Percentiles rank a stretch among this genome's conserved stretches.
Conservation (phyloP, 2,888 invertebrate genomes). For the Spicauda simplicius region DNA sequence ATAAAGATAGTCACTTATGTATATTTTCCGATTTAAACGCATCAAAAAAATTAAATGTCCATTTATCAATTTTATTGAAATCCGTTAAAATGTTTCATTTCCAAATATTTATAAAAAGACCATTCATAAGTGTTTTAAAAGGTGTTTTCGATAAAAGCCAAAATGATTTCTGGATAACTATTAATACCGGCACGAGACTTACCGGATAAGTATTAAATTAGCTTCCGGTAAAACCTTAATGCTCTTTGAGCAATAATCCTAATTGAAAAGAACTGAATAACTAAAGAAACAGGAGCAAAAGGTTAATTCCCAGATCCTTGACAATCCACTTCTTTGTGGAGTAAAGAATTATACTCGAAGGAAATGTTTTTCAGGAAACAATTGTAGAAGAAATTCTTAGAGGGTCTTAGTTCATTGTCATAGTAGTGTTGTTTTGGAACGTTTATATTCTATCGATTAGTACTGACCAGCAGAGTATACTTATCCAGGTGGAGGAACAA, state of each 20-base stretch:
- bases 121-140: too few species aligned
- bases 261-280: constrained; percentile 31
- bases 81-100: too few species aligned
- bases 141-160: too few species aligned
- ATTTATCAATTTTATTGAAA: too few species aligned
- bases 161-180: neutral
- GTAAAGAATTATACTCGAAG: constrained; percentile 19
- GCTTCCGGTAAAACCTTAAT: constrained; percentile 25
- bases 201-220: constrained; percentile 18
- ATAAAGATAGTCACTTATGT: too few species aligned
- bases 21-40: too few species aligned
- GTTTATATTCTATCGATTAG: too few species aligned
- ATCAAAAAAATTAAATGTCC: too few species aligned
- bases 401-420: neutral
- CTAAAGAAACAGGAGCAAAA: constrained; percentile 25
- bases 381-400: neutral
- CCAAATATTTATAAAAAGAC: neutral
- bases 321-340: constrained; percentile 16
- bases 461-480: too few species aligned
- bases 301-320: constrained; percentile 30
- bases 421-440: too few species aligned
- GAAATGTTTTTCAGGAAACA: constrained; percentile 7
- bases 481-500: too few species aligned
- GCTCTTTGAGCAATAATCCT: constrained; percentile 33
- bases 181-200: neutral